These are phyloP conservation scores for Liasis olivaceus DNA, from an alignment of 2,797 vertebrate genomes.

Conservation along the genomic window DNA sequence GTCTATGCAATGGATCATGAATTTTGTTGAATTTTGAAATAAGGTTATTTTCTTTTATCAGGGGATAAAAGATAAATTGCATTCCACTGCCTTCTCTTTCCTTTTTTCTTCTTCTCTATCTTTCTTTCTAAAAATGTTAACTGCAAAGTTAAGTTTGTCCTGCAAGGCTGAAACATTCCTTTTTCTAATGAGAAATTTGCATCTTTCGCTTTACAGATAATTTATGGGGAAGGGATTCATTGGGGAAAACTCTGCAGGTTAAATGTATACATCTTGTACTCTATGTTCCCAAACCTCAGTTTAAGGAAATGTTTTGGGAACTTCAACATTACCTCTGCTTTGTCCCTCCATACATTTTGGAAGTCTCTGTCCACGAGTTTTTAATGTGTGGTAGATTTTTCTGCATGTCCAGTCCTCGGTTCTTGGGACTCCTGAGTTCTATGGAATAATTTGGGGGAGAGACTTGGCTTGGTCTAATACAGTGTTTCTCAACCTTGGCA, in stretches of 20 bases:
- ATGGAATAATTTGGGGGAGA: background rate
- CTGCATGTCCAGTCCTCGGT: background rate
- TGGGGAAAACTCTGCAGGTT: background rate
- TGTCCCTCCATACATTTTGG: background rate
- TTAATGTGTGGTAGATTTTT: background rate
- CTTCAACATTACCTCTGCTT: background rate
- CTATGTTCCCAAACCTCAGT: background rate
- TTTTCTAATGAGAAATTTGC: background rate
- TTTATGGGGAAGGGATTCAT: background rate
- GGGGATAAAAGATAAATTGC: background rate
- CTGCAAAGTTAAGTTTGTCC: no score
- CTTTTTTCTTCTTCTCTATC: no score
- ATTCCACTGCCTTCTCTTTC: background rate
- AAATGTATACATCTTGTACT: background rate
- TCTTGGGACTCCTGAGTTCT: background rate
- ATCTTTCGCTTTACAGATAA: background rate
- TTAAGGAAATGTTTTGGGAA: background rate
- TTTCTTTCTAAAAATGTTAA: background rate
- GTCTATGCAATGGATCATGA: background rate
- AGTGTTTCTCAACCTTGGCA: no score
- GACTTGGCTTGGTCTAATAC: background rate
- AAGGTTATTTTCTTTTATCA: background rate
- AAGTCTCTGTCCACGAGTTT: background rate
- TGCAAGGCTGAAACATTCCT: background rate
- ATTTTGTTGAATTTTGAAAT: background rate